Evolutionary conservation across 1,140 invertebrate species (phyloP).

Genomic region (Steinernema feltiae): DNA sequence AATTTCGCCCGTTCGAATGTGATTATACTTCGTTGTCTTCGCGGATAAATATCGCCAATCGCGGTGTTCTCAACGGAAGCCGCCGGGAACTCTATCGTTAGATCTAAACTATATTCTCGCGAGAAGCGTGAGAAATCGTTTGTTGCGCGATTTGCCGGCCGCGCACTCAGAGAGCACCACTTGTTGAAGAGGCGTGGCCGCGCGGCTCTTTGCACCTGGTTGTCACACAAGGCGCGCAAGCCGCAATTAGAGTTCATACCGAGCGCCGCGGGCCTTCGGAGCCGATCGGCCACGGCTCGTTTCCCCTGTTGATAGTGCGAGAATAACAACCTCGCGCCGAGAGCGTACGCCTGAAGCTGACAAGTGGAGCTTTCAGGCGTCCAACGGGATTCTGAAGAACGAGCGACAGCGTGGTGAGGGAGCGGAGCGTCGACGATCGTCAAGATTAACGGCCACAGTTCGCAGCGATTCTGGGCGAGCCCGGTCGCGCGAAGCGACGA

Average conservation of each 20-base stretch:
- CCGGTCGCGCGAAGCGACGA: conserved; percentile 1
- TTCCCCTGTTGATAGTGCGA: background rate
- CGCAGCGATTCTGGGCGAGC: conserved; percentile 1
- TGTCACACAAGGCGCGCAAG: background rate
- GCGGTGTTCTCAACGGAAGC: background rate
- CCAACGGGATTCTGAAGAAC: no score
- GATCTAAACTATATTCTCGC: background rate
- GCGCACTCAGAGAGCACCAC: no score
- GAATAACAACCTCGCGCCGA: background rate
- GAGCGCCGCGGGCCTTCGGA: background rate
- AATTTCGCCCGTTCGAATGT: background rate
- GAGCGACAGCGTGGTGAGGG: background rate
- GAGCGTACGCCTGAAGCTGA: background rate
- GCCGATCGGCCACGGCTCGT: background rate
- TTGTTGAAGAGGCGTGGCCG: no score
- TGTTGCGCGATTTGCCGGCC: background rate
- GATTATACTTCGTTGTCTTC: conserved; percentile 2
- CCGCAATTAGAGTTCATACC: background rate
- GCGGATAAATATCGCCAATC: background rate
- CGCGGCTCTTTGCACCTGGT: conserved; percentile 6
- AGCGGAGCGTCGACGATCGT: background rate
- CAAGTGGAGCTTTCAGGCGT: background rate
- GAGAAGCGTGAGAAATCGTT: background rate
- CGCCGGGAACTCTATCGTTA: background rate
- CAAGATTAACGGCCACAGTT: conserved; percentile 6